Conservation (phyloP, 1,140 invertebrate genomes). For the Bombus sibiricus region DNA sequence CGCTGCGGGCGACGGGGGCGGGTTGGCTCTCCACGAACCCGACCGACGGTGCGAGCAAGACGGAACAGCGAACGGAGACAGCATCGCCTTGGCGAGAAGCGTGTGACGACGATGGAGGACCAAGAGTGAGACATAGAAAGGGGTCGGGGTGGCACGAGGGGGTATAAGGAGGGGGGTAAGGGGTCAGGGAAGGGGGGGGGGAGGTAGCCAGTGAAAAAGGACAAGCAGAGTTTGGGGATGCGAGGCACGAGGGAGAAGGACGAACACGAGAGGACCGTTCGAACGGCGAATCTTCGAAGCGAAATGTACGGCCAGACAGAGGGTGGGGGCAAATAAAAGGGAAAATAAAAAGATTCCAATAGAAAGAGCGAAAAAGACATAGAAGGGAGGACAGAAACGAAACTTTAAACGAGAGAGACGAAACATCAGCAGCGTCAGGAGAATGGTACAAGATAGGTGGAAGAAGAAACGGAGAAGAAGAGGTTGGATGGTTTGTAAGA, state of each 20-base stretch:
- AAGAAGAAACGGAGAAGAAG: neutral
- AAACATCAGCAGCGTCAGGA: conserved; percentile 26
- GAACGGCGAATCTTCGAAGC: conserved; percentile 43
- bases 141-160: conserved; percentile 43
- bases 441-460: neutral
- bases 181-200: neutral
- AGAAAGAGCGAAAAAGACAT: conserved; percentile 31
- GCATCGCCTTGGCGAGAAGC: neutral
- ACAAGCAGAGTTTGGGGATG: conserved; percentile 29
- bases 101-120: conserved; percentile 39
- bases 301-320: conserved; percentile 22
- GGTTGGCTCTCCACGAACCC: conserved; percentile 20
- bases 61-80: neutral
- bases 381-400: conserved; percentile 27
- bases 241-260: conserved; percentile 40
- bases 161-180: neutral
- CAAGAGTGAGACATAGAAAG: conserved; percentile 52
- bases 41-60: neutral
- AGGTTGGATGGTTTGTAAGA: too few species aligned
- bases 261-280: conserved; percentile 44
- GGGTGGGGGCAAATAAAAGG: conserved; percentile 9
- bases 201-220: conserved; percentile 35
- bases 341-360: conserved; percentile 61
- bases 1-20: conserved; percentile 68
- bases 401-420: conserved; percentile 35